Evolutionary conservation across 2,113 vertebrate species (phyloP).

Genomic region (Pachycephala philippinensis): DNA sequence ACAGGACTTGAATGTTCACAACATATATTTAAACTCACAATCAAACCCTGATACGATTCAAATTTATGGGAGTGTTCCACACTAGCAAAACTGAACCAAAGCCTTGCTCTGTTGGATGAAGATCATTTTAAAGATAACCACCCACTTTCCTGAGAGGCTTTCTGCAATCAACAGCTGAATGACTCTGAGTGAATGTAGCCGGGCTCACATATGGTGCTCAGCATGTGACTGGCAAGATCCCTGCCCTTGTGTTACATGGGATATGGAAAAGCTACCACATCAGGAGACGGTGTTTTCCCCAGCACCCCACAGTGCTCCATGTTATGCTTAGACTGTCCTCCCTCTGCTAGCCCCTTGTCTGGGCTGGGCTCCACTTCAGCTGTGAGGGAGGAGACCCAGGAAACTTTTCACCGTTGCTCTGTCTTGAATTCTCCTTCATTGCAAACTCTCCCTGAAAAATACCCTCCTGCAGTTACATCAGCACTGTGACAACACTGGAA

Average conservation of each 20-base stretch:
- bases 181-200: not conserved
- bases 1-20: not conserved
- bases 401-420: not conserved
- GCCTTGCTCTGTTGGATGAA: not conserved
- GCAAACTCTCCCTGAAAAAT: not conserved
- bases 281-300: not conserved
- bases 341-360: not conserved
- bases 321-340: not conserved
- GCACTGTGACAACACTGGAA: not conserved
- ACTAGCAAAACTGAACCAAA: not conserved
- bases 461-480: not conserved
- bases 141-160: not conserved
- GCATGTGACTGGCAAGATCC: not conserved
- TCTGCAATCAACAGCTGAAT: not conserved
- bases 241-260: not conserved
- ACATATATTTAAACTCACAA: not conserved
- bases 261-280: not conserved
- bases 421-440: not conserved
- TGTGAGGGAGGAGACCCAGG: not conserved
- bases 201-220: not conserved
- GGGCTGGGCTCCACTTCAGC: not conserved
- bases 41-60: not conserved
- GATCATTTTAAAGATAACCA: not conserved
- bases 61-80: not conserved
- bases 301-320: fast-evolving